These are phyloP conservation scores for Ruditapes philippinarum DNA, from an alignment of 1,140 invertebrate genomes.

Conservation along the genomic window DNA sequence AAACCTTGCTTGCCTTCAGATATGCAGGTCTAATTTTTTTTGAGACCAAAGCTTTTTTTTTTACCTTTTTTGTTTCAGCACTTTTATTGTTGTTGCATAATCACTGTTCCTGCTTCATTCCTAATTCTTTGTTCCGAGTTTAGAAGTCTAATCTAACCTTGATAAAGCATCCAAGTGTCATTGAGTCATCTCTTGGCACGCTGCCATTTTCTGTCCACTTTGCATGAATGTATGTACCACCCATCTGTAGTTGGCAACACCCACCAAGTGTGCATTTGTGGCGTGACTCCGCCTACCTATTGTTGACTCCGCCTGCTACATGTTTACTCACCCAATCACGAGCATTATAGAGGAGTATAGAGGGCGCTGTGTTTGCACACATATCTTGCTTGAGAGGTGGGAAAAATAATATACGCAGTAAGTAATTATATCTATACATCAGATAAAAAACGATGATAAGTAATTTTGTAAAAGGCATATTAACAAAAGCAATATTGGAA, in stretches of 20 bases:
- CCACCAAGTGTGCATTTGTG: constrained; percentile 1
- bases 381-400: constrained; percentile 36
- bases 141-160: not conserved
- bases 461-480: no score
- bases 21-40: constrained; percentile 32
- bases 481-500: no score
- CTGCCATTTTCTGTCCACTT: not conserved
- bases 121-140: constrained; percentile 8
- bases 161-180: no score
- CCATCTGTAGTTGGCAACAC: constrained; percentile 2
- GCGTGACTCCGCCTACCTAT: constrained; percentile 2
- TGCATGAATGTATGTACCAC: constrained; percentile 27
- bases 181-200: not conserved
- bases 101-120: constrained; percentile 14
- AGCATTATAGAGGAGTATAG: constrained; percentile 36
- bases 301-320: constrained; percentile 42
- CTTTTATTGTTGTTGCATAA: constrained; percentile 23
- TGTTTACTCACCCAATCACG: constrained; percentile 30
- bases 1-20: constrained; percentile 21
- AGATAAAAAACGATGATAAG: no score
- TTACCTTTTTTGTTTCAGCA: constrained; percentile 43
- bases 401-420: constrained; percentile 29
- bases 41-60: not conserved
- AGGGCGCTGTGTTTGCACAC: constrained; percentile 30
- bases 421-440: constrained; percentile 19